Percentiles rank a stretch among this genome's conserved stretches.
phyloP scores from a whole-genome alignment of 2,797 vertebrate genomes.

The Acanthis flammea region DNA sequence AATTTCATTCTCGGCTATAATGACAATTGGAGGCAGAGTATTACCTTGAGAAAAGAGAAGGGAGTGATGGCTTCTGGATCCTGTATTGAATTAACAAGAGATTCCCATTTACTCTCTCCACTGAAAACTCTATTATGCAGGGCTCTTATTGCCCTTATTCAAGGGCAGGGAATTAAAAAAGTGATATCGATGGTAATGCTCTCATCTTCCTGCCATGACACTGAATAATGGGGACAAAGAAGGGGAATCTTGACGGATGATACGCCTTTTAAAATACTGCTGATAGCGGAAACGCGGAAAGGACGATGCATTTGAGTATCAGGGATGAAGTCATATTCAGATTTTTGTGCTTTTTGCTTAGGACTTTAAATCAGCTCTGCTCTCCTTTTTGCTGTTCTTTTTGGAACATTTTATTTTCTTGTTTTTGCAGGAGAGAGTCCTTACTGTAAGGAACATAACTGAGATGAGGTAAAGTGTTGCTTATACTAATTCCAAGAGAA shows the following conservation, averaged over 20 bases:
- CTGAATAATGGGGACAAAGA: constrained; percentile 69
- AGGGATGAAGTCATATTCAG: background rate
- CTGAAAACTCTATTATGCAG: constrained; percentile 47
- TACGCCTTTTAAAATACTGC: constrained; percentile 39
- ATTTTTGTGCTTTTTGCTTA: background rate
- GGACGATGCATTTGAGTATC: background rate
- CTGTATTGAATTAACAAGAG: constrained; percentile 35
- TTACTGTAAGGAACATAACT: background rate
- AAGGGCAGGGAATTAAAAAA: constrained; percentile 76
- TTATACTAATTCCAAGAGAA: background rate
- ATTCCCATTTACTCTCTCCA: background rate
- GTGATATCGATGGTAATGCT: constrained; percentile 56
- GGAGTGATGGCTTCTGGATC: constrained; percentile 55
- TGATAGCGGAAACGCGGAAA: background rate
- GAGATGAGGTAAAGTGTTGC: background rate
- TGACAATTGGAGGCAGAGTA: constrained; percentile 61
- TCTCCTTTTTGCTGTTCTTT: background rate
- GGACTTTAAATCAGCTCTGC: background rate
- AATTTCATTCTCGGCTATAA: constrained; percentile 68
- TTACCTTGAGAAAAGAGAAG: constrained; percentile 69
- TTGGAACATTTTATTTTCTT: background rate
- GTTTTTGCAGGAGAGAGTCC: background rate
- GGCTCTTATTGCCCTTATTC: constrained; percentile 58
- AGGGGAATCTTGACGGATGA: constrained; percentile 51
- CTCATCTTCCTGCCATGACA: constrained; percentile 49